phyloP scores from a whole-genome alignment of 2,888 invertebrate species.

The Macaria notata region DNA sequence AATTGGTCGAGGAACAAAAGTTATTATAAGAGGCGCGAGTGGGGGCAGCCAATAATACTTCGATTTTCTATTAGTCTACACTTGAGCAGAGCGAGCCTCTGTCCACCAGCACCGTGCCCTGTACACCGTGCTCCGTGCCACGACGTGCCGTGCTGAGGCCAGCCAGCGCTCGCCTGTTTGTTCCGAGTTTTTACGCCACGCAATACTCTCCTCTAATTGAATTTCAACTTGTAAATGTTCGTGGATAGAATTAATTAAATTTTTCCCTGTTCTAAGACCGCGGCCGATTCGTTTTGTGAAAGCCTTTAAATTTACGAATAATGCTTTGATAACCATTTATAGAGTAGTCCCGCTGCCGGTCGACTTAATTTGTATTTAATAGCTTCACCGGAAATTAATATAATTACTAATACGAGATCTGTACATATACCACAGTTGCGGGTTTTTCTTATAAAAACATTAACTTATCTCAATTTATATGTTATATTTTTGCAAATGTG shows the following conservation, averaged over 20 bases:
- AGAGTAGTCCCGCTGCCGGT: conserved; percentile 29
- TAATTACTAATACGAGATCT: conserved; percentile 21
- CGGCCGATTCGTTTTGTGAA: conserved; percentile 60
- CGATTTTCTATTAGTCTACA: conserved; percentile 81
- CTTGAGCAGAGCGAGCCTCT: conserved; percentile 48
- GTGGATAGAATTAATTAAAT: conserved; percentile 71
- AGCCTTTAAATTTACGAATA: conserved; percentile 62
- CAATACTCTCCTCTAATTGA: conserved; percentile 71
- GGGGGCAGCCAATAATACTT: conserved; percentile 72
- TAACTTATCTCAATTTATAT: too few relatives aligned
- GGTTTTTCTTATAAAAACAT: too few relatives aligned
- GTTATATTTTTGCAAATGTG: too few relatives aligned
- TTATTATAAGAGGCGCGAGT: conserved; percentile 48
- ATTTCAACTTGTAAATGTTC: conserved; percentile 71
- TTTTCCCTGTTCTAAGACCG: conserved; percentile 56
- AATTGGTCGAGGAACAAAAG: conserved; percentile 80
- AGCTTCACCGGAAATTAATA: conserved; percentile 28
- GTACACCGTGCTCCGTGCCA: too few relatives aligned
- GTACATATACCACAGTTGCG: background rate
- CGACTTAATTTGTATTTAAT: conserved; percentile 33
- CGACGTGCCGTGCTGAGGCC: conserved; percentile 25
- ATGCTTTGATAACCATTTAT: conserved; percentile 52
- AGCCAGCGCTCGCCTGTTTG: conserved; percentile 31
- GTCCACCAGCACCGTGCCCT: too few relatives aligned
- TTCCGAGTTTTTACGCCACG: conserved; percentile 64